These are phyloP conservation scores for Ophioninae sp. DNA, from an alignment of 2,888 invertebrate genomes.

Conservation along the genomic window DNA sequence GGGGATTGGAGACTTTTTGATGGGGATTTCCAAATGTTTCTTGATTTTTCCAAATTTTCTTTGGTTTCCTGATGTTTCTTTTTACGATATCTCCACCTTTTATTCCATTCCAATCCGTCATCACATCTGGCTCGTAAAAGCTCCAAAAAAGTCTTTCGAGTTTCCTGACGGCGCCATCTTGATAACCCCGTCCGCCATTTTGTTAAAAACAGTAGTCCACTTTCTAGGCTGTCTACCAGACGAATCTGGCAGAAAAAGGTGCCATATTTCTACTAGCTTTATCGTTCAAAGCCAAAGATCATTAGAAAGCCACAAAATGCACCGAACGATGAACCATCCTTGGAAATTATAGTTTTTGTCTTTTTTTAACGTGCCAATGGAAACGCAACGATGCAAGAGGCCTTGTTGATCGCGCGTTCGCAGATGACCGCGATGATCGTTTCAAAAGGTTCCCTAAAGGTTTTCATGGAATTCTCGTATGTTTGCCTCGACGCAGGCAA, in stretches of 20 bases:
- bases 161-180: no score
- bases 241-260: not conserved
- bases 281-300: not conserved
- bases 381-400: not conserved
- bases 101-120: no score
- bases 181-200: no score
- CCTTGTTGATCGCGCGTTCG: constrained; percentile 9
- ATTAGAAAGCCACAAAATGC: not conserved
- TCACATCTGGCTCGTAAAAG: no score
- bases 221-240: not conserved
- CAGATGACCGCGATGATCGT: constrained; percentile 29
- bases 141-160: no score
- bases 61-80: no score
- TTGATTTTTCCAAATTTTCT: no score
- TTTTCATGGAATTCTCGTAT: constrained; percentile 27
- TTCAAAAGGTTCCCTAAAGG: constrained; percentile 38
- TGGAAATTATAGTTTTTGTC: constrained; percentile 2
- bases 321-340: not conserved
- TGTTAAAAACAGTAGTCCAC: no score
- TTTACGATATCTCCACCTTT: no score
- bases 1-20: no score
- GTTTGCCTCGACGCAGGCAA: constrained; percentile 44
- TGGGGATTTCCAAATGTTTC: no score
- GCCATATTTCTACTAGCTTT: not conserved
- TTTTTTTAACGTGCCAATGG: not conserved